These are phyloP conservation scores for Dryas iulia DNA, from an alignment of 1,140 invertebrate species.

Conservation along the genomic window DNA sequence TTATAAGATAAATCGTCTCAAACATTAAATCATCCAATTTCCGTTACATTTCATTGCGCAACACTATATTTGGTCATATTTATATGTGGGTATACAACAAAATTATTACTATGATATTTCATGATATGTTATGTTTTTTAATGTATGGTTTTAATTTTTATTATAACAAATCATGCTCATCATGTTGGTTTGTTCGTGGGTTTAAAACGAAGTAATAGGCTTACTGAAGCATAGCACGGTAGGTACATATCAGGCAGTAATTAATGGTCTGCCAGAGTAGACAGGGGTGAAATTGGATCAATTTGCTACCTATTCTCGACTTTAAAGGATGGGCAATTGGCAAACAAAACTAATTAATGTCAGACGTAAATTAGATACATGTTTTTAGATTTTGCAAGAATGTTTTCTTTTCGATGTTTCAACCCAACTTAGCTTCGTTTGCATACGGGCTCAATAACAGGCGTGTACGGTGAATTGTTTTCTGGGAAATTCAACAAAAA, in stretches of 20 bases:
- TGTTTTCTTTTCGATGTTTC: slow-evolving; percentile 6
- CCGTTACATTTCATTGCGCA: background rate
- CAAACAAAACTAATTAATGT: slow-evolving; percentile 52
- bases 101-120: background rate
- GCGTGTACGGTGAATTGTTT: slow-evolving; percentile 43
- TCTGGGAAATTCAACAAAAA: slow-evolving; percentile 52
- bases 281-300: slow-evolving; percentile 74
- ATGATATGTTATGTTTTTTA: too few species aligned
- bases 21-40: too few species aligned
- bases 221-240: slow-evolving; percentile 41
- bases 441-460: slow-evolving; percentile 33
- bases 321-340: slow-evolving; percentile 47
- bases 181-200: slow-evolving; percentile 70
- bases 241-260: slow-evolving; percentile 57
- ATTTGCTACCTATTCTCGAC: slow-evolving; percentile 63
- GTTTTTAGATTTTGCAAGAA: slow-evolving; percentile 5
- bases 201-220: slow-evolving; percentile 57
- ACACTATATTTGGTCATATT: too few species aligned
- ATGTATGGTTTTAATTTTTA: too few species aligned
- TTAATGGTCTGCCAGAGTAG: slow-evolving; percentile 65
- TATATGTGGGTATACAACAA: background rate
- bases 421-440: slow-evolving; percentile 24
- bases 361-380: slow-evolving; percentile 32
- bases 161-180: slow-evolving; percentile 14
- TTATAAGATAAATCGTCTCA: slow-evolving; percentile 30